A percentile compares a stretch with the other conserved stretches of the same genome.
phyloP scores from a whole-genome alignment of 2,797 vertebrate genomes.

The Sparus aurata region DNA sequence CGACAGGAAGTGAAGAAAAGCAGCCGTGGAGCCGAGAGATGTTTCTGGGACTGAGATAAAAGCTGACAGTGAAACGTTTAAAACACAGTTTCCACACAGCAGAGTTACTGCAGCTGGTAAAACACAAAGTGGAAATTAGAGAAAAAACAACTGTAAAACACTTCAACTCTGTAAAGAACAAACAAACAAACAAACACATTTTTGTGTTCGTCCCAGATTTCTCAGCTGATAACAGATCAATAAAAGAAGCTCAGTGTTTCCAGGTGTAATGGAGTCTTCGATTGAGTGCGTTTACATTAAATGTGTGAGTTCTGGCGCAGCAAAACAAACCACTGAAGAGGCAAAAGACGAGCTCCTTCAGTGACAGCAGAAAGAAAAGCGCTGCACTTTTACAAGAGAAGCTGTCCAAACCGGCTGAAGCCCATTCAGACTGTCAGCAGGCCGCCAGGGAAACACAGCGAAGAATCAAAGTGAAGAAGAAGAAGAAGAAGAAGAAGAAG shows the following conservation, averaged over 20 bases:
- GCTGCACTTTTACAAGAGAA: not conserved
- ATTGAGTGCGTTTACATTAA: not conserved
- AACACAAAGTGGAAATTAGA: not conserved
- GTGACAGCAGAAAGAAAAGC: not conserved
- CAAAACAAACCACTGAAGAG: slow-evolving; percentile 2
- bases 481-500: not conserved
- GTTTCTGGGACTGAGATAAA: not conserved
- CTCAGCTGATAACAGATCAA: not conserved
- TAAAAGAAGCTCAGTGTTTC: not conserved
- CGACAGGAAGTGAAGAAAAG: too few relatives aligned
- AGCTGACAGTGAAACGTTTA: not conserved
- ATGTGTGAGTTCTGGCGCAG: not conserved
- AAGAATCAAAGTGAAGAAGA: not conserved
- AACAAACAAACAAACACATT: not conserved
- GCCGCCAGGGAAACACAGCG: not conserved
- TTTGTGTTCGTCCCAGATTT: not conserved
- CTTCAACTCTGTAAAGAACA: not conserved
- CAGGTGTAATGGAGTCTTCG: not conserved
- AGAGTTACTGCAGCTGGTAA: not conserved
- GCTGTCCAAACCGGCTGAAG: not conserved
- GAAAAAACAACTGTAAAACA: not conserved
- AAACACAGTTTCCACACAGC: not conserved
- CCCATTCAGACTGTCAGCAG: not conserved
- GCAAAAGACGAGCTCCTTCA: not conserved
- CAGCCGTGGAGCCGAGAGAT: not conserved